Evolutionary conservation across 2,888 invertebrate genomes (phyloP), one percentile per base, ranked within the genome.

Genomic region (Bombylius discolor): DNA sequence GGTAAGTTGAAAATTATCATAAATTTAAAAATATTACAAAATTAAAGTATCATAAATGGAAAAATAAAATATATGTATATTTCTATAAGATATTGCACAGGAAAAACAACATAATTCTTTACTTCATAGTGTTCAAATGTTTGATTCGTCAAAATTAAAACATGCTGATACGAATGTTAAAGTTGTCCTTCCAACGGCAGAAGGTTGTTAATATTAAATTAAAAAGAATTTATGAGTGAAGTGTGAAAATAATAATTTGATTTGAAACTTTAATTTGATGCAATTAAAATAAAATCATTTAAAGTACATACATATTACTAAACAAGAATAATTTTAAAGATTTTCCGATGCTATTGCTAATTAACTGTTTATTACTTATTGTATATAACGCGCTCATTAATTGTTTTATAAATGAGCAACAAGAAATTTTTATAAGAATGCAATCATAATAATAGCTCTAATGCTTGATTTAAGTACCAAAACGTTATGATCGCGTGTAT

Each of bases 91-190:
- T 45, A 45, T 45, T 14, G 45, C n/a, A 45, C 12, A 11, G 76
- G 87, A 87, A 75, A 81, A 81, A 70, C 84, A 82, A 69, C 86
- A 85, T 74, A 79, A 80, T 67, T 87, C 87, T 64, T 81, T 93
- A 63, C 83, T 87, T 67, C 81, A 84, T 64, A 85, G 82, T 63
- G 81, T 87, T 67, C 84, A 87, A 75, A 81, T 80, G 68, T 92
- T 92, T 78, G 82, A 88, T 76, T 71, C 84, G 61, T 80, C 83
- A 65, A 81, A 79, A 67, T 79, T 87, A 74, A 87, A 84, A 76
- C 83, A 85, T 70, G 86, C 87, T 52, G 82, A 86, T 68, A 89
- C 89, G 58, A 78, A 82, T 69, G 89, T 89, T 79, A 91, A 90
- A 79, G 81, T 84, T 67, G 78, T 88, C 62, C 81, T 91, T 67